These are phyloP conservation scores for Didymodactylos carnosus DNA, from an alignment of 2,888 invertebrate species.

Conservation along the genomic window DNA sequence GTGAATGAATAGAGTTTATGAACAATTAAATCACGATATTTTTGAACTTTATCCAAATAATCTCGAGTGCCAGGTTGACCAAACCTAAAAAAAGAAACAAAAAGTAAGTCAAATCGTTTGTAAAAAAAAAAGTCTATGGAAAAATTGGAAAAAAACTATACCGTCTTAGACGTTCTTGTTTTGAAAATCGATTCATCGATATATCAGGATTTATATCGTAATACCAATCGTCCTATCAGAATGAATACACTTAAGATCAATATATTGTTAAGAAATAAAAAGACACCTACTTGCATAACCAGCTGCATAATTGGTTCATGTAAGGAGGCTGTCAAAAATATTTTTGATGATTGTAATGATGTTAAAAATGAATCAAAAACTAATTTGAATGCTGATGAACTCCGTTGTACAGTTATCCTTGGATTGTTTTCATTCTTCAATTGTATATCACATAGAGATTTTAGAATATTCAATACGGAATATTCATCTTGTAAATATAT, in stretches of 20 bases:
- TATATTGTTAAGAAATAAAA: not conserved
- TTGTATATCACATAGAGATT: constrained; percentile 48
- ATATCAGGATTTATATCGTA: constrained; percentile 77
- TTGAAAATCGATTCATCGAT: constrained; percentile 45
- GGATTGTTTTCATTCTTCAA: constrained; percentile 48
- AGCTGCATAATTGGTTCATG: constrained; percentile 72
- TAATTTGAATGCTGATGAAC: constrained; percentile 60
- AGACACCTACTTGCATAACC: constrained; percentile 43
- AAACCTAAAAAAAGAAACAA: constrained; percentile 38
- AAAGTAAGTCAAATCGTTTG: not conserved
- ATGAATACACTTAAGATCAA: not conserved
- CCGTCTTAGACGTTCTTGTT: constrained; percentile 40
- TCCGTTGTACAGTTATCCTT: constrained; percentile 52
- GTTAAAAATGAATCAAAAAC: constrained; percentile 62
- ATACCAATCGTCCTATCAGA: constrained; percentile 55
- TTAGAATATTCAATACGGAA: constrained; percentile 27
- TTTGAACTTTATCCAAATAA: constrained; percentile 50
- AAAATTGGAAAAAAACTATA: not conserved
- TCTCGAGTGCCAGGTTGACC: constrained; percentile 54
- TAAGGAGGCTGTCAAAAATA: constrained; percentile 73
- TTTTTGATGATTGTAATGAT: constrained; percentile 35
- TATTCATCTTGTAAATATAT: constrained; percentile 55
- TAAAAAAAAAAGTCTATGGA: too few species aligned
- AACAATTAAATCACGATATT: constrained; percentile 54
- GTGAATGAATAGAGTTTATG: constrained; percentile 57